Percentiles rank a stretch among this genome's conserved stretches.
These are phyloP conservation scores for Cervus canadensis DNA, from an alignment of 2,113 vertebrate genomes.

Conservation along the genomic window DNA sequence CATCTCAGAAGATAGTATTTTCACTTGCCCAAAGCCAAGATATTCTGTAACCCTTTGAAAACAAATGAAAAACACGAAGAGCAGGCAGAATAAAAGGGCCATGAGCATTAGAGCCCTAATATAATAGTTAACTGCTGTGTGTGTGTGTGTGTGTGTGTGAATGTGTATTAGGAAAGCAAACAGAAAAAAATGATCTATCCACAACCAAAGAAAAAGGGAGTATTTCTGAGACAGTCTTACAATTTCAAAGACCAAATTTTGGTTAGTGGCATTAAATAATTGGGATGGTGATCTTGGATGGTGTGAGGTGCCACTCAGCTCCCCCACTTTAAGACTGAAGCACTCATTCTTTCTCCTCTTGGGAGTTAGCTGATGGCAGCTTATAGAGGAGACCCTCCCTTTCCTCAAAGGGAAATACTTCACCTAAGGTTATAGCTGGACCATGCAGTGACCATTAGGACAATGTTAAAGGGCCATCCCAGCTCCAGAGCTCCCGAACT, in stretches of 20 bases:
- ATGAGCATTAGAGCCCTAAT: background rate
- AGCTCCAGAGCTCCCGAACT: background rate
- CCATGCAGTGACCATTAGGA: background rate
- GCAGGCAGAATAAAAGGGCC: background rate
- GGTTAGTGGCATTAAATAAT: background rate
- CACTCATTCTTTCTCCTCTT: background rate
- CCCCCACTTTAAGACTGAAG: background rate
- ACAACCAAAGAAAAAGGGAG: background rate
- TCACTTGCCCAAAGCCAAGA: background rate
- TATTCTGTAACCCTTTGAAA: background rate
- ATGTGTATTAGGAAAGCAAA: background rate
- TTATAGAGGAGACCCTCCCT: background rate
- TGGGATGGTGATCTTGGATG: background rate
- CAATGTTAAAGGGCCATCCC: background rate
- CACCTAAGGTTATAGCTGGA: background rate
- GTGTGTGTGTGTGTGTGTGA: background rate
- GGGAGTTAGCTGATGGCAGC: background rate
- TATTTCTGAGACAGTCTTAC: background rate
- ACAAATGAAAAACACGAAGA: background rate
- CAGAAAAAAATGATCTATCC: background rate
- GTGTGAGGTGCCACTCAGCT: background rate
- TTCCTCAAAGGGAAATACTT: background rate
- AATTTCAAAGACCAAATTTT: background rate
- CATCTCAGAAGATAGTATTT: background rate
- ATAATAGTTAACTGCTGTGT: background rate